Evolutionary conservation across 2,113 vertebrate genomes (phyloP).

Genomic region (Monarcha castaneiventris): DNA sequence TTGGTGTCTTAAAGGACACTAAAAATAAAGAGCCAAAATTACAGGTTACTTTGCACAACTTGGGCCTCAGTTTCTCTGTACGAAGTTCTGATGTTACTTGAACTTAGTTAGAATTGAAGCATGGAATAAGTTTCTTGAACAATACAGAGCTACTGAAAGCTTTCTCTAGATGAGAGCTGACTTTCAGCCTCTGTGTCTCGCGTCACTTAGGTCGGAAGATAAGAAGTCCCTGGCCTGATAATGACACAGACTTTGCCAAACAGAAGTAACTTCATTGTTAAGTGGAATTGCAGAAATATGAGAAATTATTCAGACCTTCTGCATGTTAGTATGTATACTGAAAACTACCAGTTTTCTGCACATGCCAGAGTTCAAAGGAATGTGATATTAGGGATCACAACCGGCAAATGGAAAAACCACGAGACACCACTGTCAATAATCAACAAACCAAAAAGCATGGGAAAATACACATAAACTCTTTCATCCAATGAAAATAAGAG

Average conservation of each 20-base stretch:
- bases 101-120: background rate
- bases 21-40: constrained; percentile 61
- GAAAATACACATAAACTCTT: background rate
- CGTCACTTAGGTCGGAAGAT: background rate
- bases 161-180: background rate
- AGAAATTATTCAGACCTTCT: background rate
- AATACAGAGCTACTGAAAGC: background rate
- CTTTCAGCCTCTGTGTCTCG: background rate
- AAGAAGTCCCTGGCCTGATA: background rate
- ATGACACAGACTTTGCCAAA: background rate
- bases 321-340: background rate
- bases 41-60: constrained; percentile 17
- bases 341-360: background rate
- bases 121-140: background rate
- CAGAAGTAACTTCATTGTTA: background rate
- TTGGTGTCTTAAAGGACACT: background rate
- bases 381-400: background rate
- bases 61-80: constrained; percentile 31
- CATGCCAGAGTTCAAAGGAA: background rate
- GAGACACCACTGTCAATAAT: background rate
- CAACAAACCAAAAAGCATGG: background rate
- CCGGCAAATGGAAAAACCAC: background rate
- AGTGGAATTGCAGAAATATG: background rate
- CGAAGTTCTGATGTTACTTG: background rate
- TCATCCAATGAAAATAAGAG: constrained; percentile 37